phyloP scores from a whole-genome alignment of 1,140 invertebrate species.

The Procambarus clarkii region DNA sequence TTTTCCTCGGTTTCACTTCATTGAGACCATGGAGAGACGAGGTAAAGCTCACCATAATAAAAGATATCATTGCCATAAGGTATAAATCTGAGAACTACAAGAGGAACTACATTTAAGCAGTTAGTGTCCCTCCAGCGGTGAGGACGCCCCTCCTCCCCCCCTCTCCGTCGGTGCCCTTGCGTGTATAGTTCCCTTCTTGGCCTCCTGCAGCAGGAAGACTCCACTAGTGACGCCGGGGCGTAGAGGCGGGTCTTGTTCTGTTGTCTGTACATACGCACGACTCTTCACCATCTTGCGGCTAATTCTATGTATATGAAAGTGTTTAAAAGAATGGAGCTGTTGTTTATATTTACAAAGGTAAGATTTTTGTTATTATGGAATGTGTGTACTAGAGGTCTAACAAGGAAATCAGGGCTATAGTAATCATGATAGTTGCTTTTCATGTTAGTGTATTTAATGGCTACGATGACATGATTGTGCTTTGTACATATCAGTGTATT shows the following conservation, averaged over 20 bases:
- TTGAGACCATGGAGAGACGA: neutral
- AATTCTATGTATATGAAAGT: conserved; percentile 62
- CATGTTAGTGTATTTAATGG: conserved; percentile 63
- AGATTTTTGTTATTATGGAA: conserved; percentile 62
- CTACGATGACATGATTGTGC: conserved; percentile 55
- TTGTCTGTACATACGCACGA: conserved; percentile 63
- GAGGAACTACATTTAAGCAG: conserved; percentile 39
- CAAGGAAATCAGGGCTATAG: conserved; percentile 67
- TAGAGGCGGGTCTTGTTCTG: conserved; percentile 35
- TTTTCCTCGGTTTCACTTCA: neutral
- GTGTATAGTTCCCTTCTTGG: conserved; percentile 39
- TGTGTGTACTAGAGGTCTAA: conserved; percentile 61
- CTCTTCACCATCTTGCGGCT: conserved; percentile 55
- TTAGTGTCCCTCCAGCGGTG: conserved; percentile 27
- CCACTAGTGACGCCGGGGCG: neutral
- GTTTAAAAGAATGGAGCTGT: conserved; percentile 59
- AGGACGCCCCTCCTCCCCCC: conserved; percentile 14
- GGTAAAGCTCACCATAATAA: neutral
- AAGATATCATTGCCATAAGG: neutral
- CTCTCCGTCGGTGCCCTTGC: conserved; percentile 9
- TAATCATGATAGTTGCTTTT: conserved; percentile 63
- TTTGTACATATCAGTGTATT: conserved; percentile 69
- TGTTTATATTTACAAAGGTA: conserved; percentile 67
- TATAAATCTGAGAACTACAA: neutral
- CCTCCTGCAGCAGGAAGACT: conserved; percentile 19